Evolutionary conservation across 2,888 invertebrate genomes (phyloP).

Genomic region (Andrena praecox): DNA sequence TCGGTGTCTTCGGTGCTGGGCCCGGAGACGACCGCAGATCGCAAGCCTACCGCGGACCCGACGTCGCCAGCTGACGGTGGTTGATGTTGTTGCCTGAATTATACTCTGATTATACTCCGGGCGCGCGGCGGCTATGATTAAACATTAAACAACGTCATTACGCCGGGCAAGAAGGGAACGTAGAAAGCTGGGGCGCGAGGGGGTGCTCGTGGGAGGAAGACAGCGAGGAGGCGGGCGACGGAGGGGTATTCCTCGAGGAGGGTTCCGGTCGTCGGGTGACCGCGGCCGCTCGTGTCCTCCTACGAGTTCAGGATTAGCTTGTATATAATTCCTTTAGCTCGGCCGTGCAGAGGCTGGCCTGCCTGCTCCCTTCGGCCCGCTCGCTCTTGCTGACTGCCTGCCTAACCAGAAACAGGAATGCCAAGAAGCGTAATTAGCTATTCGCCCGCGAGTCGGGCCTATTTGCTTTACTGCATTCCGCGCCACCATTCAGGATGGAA

Average conservation of each 20-base stretch:
- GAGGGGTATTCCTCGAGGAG: constrained; percentile 26
- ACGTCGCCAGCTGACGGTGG: constrained; percentile 68
- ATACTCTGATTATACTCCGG: constrained; percentile 84
- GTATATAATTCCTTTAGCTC: constrained; percentile 71
- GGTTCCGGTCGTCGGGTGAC: constrained; percentile 73
- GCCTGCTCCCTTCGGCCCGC: constrained; percentile 23
- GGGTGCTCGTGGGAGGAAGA: constrained; percentile 44
- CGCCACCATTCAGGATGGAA: constrained; percentile 74
- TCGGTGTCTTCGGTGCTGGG: constrained; percentile 49
- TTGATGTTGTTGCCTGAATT: constrained; percentile 84
- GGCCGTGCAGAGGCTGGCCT: constrained; percentile 23
- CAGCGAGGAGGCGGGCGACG: constrained; percentile 21
- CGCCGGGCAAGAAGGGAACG: constrained; percentile 62
- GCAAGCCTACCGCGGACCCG: constrained; percentile 46
- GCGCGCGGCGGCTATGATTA: constrained; percentile 83
- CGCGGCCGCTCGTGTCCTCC: constrained; percentile 83
- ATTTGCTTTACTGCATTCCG: constrained; percentile 82
- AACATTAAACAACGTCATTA: constrained; percentile 85
- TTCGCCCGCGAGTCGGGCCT: constrained; percentile 79
- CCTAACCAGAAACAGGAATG: constrained; percentile 84
- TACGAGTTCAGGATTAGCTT: constrained; percentile 82
- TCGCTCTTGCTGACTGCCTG: constrained; percentile 65
- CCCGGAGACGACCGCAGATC: constrained; percentile 74
- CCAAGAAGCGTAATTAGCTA: constrained; percentile 84
- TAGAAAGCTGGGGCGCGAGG: constrained; percentile 52